Base-by-base conservation (phyloP, 1,140 invertebrate genomes). In the Drosophila takahashii region DNA sequence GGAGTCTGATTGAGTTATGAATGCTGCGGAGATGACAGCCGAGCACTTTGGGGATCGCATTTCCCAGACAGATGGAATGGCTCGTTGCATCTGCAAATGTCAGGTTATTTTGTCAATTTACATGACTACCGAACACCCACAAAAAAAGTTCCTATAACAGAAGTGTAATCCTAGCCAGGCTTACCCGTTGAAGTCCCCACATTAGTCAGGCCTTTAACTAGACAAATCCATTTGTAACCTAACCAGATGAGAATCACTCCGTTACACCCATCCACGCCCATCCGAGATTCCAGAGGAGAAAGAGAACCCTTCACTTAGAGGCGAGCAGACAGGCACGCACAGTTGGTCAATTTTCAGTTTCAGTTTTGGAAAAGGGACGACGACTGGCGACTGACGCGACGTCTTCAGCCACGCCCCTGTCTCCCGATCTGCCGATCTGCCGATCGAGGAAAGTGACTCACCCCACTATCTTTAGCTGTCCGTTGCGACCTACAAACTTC, bases 341-440 rank as follows among this genome's bases (percentile, higher is more conserved):
- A 79, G 79, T 86, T 86, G 78, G 79, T 65, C 78, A 87, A 71
- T 67, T 53, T 59, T 64, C 75, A 81, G 78, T 64, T 51, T 59
- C 8, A 4, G 54, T 22, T 34, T 36, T 9, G 61, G 26, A 39
- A 56, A 54, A 16, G 48, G 65, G 61, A 52, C 29, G 51, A 29
- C 15, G 51, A 64, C 61, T 60, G 73, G 34, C 83, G 70, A 78
- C 86, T 85, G 86, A 44, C 41, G 79, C 70, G 87, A 84, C 84
- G 84, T 81, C 67, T 67, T 65, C 61, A 41, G 62, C 65, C 72
- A 91, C 89, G 89, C 89, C 89, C 78, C 89, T 91, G 89, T 91
- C 89, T 91, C 89, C 86, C 79, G 22, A 22, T 2, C 22, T 22
- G 83, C 86, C 79, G 22, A 22, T 2, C 22, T 22, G 83, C 86